A percentile compares a stretch with the other conserved stretches of the same genome.
Evolutionary conservation across 2,888 invertebrate genomes (phyloP).

Genomic region (Dryobota labecula): DNA sequence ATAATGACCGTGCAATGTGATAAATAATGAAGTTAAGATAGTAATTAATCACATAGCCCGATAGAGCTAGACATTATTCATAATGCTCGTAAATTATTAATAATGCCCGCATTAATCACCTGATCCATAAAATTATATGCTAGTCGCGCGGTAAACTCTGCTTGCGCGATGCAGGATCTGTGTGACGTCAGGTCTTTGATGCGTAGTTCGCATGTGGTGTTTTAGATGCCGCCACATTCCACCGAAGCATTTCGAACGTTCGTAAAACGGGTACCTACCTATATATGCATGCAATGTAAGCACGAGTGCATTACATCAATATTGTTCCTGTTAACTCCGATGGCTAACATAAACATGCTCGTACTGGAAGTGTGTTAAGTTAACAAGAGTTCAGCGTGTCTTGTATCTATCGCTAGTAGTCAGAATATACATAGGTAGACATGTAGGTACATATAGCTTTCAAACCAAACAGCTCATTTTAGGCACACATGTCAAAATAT

Average conservation of each 20-base stretch:
- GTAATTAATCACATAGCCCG: too few species aligned
- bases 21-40: too few species aligned
- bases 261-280: not conserved
- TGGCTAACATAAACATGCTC: conserved; percentile 33
- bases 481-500: not conserved
- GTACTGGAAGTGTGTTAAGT: conserved; percentile 37
- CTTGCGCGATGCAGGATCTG: too few species aligned
- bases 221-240: too few species aligned
- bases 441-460: conserved; percentile 3
- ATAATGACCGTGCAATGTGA: too few species aligned
- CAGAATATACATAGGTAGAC: not conserved
- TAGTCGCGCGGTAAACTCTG: too few species aligned
- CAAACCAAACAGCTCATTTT: not conserved
- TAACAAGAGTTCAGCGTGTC: conserved; percentile 40
- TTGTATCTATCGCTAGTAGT: conserved; percentile 36
- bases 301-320: conserved; percentile 45
- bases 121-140: too few species aligned
- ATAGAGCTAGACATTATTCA: too few species aligned
- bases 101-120: too few species aligned
- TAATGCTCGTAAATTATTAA: too few species aligned
- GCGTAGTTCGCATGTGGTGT: too few species aligned
- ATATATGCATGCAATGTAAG: not conserved
- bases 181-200: too few species aligned
- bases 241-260: not conserved
- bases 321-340: conserved; percentile 40